Percentiles rank a stretch among this genome's conserved stretches.
Evolutionary conservation across 2,113 vertebrate species (phyloP).

Genomic region (Oplegnathus fasciatus): DNA sequence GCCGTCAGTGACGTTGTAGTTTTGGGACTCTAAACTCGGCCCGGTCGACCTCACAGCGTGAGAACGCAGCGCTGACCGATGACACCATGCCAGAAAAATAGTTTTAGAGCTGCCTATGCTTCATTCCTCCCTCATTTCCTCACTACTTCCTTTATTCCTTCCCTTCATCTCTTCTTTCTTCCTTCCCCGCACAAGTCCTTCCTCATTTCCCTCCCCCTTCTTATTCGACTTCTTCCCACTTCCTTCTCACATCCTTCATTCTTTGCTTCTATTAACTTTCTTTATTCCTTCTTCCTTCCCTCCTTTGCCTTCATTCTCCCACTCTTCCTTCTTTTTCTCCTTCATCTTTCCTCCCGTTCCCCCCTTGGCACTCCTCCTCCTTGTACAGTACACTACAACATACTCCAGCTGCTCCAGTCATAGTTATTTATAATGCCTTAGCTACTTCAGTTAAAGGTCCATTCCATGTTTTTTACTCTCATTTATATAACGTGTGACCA

Average conservation of each 20-base stretch:
- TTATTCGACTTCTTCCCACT: background rate
- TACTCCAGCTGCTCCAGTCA: slow-evolving; percentile 51
- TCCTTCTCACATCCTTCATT: background rate
- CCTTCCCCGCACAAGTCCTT: background rate
- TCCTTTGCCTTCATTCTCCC: too few relatives aligned
- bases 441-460: slow-evolving; percentile 50
- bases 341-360: background rate
- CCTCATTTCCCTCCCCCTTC: background rate
- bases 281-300: background rate
- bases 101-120: background rate
- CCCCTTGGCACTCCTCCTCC: background rate
- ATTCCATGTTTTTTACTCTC: background rate
- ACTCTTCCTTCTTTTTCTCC: background rate
- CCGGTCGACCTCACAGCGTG: slow-evolving; percentile 42
- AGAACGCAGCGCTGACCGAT: background rate
- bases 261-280: background rate
- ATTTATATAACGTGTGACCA: background rate
- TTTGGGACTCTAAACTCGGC: slow-evolving; percentile 21
- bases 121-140: slow-evolving; percentile 7
- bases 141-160: background rate
- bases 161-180: background rate
- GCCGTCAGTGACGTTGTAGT: slow-evolving; percentile 19
- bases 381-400: slow-evolving; percentile 13
- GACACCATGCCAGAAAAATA: background rate
- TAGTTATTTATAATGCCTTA: slow-evolving; percentile 69